phyloP scores from a whole-genome alignment of 2,888 invertebrate genomes.

The Thereva nobilitata region DNA sequence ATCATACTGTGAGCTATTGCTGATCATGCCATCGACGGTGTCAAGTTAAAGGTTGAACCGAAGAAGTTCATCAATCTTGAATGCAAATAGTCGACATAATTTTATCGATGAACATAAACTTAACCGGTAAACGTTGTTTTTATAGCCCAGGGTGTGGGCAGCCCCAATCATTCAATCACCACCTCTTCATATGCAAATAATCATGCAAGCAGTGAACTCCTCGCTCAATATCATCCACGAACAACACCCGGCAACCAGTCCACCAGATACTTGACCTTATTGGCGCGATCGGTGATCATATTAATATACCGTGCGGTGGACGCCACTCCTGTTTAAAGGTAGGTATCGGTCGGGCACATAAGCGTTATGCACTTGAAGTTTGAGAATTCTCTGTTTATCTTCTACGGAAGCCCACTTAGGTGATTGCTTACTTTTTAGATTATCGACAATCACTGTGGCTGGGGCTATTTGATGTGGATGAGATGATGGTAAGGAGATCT shows the following conservation, averaged over 20 bases:
- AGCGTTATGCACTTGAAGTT: too few species aligned
- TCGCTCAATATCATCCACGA: too few species aligned
- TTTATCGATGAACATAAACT: constrained; percentile 19
- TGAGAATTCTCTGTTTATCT: neutral
- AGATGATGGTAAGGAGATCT: neutral
- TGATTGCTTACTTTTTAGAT: constrained; percentile 17
- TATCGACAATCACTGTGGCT: neutral
- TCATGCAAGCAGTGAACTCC: too few species aligned
- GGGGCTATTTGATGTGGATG: neutral
- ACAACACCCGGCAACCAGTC: neutral
- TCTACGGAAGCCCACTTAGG: constrained; percentile 12
- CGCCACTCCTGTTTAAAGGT: constrained; percentile 1
- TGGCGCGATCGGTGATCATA: constrained; percentile 15
- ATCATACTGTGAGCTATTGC: too few species aligned
- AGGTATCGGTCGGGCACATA: neutral
- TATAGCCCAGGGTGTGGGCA: constrained; percentile 8
- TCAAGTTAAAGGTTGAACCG: neutral
- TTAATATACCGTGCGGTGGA: constrained; percentile 1
- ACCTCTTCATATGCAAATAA: too few species aligned
- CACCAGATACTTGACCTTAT: constrained; percentile 17
- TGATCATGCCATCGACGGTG: too few species aligned
- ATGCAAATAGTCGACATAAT: constrained; percentile 19
- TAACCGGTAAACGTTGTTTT: constrained; percentile 9
- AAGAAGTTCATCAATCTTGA: constrained; percentile 8
- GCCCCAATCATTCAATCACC: neutral